Conservation (phyloP, 2,888 invertebrate genomes). For the Unio delphinus region DNA sequence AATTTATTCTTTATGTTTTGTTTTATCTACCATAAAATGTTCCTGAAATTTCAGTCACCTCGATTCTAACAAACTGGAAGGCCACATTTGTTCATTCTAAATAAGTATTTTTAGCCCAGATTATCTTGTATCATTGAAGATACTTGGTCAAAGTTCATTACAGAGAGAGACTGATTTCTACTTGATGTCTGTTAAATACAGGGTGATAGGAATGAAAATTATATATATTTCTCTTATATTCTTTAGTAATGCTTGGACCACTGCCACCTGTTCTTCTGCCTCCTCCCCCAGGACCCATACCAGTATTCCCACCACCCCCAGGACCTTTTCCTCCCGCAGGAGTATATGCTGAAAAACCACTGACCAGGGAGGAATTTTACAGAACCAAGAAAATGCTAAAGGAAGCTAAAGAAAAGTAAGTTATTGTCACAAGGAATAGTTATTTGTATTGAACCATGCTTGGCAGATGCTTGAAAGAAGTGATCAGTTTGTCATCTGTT, state of each 20-base stretch:
- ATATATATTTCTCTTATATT: not conserved
- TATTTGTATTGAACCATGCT: not conserved
- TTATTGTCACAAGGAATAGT: conserved; percentile 4
- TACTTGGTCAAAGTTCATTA: no score
- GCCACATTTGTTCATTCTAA: no score
- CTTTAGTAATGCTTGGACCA: not conserved
- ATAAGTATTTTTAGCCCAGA: no score
- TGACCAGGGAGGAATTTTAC: conserved; percentile 37
- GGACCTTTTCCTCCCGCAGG: conserved; percentile 21
- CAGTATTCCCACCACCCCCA: conserved; percentile 27
- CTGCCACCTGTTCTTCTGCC: conserved; percentile 16
- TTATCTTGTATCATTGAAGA: no score
- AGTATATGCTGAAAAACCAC: conserved; percentile 35
- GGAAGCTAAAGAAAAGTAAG: not conserved
- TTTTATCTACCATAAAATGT: no score
- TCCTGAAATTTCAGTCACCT: no score
- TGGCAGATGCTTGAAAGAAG: not conserved
- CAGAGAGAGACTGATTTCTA: no score
- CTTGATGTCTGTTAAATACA: not conserved
- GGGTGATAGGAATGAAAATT: not conserved
- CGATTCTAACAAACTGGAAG: no score
- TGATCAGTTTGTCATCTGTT: no score
- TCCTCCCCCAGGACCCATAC: conserved; percentile 28
- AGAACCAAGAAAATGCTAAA: conserved; percentile 8
- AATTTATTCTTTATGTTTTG: no score